Base-by-base conservation (phyloP, 2,797 vertebrate species). In the Setipinna tenuifilis region DNA sequence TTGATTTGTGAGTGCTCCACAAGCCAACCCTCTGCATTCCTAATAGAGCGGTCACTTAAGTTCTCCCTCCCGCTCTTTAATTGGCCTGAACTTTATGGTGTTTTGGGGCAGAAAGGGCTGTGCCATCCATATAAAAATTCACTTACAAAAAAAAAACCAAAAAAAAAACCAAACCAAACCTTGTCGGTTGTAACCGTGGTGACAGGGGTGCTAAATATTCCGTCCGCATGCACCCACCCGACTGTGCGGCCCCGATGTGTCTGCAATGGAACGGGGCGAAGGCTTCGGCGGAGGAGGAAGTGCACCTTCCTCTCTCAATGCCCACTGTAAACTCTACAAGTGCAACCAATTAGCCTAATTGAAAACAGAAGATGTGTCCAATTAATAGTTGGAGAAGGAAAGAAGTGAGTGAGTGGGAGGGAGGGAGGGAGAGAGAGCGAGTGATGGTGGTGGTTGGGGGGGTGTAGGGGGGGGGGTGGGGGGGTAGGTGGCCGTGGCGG, bases 301-400 rank as follows among this genome's bases (percentile, higher is more conserved):
- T 86, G 85, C 86, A 89, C 88, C 83, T 85, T 87, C 90, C 87
- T 31, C 84, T 86, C 87, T 86, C 83, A 86, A 86, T 78, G 81
- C 84, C 88, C 84, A 88, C 88, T 87, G 83, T 82, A 87, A 87
- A 87, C 90, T 83, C 78, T 80, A 86, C 89, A 88, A 93, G 88
- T 88, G 90, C 87, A 90, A 87, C 87, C 91, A 91, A 91, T 93
- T 90, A 91, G 83, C 88, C 81, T 92, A 87, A 86, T 88, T 88
- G 89, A 91, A 91, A 88, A 91, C 83, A 90, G 87, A 92, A 91
- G 91, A 93, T 84, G 88, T 89, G 92, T 91, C 91, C 91, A 93
- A 92, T 92, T 93, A 92, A 89, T 87, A 88, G 91, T 90, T 89
- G 65, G 88, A 90, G 88, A 83, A 82, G 86, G 87, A 81, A 88